Percentiles rank a stretch among this genome's conserved stretches.
Conservation (phyloP, 2,113 vertebrate genomes). For the Scomber colias region DNA sequence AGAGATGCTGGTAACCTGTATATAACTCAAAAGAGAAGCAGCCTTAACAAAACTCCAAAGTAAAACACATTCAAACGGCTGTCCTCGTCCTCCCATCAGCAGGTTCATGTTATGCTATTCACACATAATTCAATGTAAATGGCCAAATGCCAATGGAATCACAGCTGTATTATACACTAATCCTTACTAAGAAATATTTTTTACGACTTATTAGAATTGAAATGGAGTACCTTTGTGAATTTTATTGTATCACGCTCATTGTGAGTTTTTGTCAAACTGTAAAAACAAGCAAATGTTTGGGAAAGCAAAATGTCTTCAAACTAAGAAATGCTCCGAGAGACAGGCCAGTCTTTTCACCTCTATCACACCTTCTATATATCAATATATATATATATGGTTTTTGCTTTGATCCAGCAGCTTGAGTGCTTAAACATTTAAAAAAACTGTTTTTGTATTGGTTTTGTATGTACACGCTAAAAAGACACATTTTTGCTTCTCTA, state of each 20-base stretch:
- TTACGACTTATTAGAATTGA: constrained; percentile 67
- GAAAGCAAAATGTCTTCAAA: constrained; percentile 40
- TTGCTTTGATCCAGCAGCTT: constrained; percentile 50
- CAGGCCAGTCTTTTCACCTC: constrained; percentile 25
- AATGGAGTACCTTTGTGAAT: constrained; percentile 62
- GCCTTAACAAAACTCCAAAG: constrained; percentile 46
- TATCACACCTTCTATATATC: constrained; percentile 19
- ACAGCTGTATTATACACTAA: constrained; percentile 73
- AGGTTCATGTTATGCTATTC: constrained; percentile 38
- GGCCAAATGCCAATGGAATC: constrained; percentile 51
- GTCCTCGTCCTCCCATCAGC: constrained; percentile 20
- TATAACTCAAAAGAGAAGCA: constrained; percentile 37
- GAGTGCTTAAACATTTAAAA: constrained; percentile 2
- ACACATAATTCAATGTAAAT: constrained; percentile 58
- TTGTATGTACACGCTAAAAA: constrained; percentile 45
- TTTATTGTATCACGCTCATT: constrained; percentile 60
- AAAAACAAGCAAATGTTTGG: constrained; percentile 43
- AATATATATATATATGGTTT: constrained; percentile 10
- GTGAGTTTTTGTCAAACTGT: constrained; percentile 69
- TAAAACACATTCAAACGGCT: constrained; percentile 26
- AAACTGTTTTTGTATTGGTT: constrained; percentile 42
- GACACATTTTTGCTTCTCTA: constrained; percentile 22
- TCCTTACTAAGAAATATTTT: constrained; percentile 72
- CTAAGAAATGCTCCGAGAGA: constrained; percentile 41
- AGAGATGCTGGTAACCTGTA: constrained; percentile 27